These are phyloP conservation scores for Parnassius mnemosyne DNA, from an alignment of 2,888 invertebrate genomes.

Conservation along the genomic window DNA sequence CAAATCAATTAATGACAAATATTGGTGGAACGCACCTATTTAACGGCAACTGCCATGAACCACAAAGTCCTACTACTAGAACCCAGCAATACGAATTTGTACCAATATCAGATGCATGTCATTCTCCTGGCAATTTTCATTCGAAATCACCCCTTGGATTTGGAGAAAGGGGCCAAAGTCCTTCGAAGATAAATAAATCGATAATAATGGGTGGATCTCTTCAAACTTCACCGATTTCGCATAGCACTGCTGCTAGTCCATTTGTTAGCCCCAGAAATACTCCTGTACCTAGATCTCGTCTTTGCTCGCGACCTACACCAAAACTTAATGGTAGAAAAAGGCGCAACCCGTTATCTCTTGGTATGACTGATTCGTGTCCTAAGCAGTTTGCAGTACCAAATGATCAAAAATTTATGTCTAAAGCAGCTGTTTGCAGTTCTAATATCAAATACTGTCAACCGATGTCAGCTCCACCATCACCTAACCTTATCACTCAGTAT, in stretches of 20 bases:
- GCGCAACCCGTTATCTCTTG: constrained; percentile 60
- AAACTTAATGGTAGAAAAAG: constrained; percentile 63
- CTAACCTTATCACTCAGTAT: constrained; percentile 75
- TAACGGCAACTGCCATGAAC: constrained; percentile 76
- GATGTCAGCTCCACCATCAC: constrained; percentile 86
- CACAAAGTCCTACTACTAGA: constrained; percentile 88
- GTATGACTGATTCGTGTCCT: constrained; percentile 52
- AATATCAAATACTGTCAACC: constrained; percentile 70
- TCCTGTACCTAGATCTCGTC: constrained; percentile 84
- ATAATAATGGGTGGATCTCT: constrained; percentile 65
- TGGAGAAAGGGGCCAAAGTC: constrained; percentile 62
- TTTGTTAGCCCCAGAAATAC: constrained; percentile 91
- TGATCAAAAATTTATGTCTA: constrained; percentile 66
- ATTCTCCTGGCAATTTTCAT: constrained; percentile 79
- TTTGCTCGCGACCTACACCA: constrained; percentile 76
- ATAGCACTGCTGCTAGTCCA: constrained; percentile 87
- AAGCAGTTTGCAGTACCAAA: constrained; percentile 71
- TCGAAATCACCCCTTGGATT: constrained; percentile 69
- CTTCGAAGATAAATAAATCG: constrained; percentile 58
- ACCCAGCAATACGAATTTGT: constrained; percentile 91
- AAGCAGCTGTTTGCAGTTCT: constrained; percentile 50
- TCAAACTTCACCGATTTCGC: constrained; percentile 75
- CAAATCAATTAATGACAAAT: constrained; percentile 44
- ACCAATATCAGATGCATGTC: constrained; percentile 91
- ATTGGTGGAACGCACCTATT: constrained; percentile 51